Base-by-base conservation (phyloP, 2,113 vertebrate species). In the Lipophrys pholis region DNA sequence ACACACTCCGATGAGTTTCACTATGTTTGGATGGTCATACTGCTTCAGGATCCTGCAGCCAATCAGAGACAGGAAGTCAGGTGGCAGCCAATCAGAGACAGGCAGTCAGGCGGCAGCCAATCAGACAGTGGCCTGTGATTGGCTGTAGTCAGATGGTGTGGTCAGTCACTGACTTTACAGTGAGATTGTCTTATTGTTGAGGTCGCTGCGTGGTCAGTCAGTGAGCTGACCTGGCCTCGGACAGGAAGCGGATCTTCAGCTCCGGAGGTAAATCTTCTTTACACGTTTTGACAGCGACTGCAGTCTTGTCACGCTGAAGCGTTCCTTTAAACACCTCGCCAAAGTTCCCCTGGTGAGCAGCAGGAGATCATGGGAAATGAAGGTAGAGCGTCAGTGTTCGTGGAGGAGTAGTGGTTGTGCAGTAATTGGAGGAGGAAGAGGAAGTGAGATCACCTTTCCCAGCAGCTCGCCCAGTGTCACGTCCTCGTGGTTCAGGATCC, bases 181-280 rank as follows among this genome's bases (percentile, higher is more conserved):
- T 17, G 46, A 15, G 10, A 4, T 9, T 41, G 7, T 45, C 7
- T 16, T 8, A 8, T 38, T 21, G 35, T 45, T 11, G 41, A 30
- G 21, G 21, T 30, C 21, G 21, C 21, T 30, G 21, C 4, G 21
- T 30, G 21, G 21, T 30, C 21, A 4, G 21, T 30, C 21, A 30
- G 21, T 6, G 46, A 12, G 45, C 45, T 65, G 17, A 78, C 75
- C 75, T 97, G 84, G 97, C 97, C 91, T 99, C 97, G 62, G 97
- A 98, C 64, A 99, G 93, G 91, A 99, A 99, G 82, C 97, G 96
- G 86, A 98, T 97, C 94, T 98, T 98, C 80, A 98, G 84, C 81
- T 98, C 97, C 84, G 97, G 97, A 77, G 97, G 97, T 86, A 99
- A 95, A 90, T 98, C 97, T 93, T 99, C 97, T 93, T 99, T 99